Base-by-base conservation (phyloP, 2,888 invertebrate genomes). In the Andrena praecox region DNA sequence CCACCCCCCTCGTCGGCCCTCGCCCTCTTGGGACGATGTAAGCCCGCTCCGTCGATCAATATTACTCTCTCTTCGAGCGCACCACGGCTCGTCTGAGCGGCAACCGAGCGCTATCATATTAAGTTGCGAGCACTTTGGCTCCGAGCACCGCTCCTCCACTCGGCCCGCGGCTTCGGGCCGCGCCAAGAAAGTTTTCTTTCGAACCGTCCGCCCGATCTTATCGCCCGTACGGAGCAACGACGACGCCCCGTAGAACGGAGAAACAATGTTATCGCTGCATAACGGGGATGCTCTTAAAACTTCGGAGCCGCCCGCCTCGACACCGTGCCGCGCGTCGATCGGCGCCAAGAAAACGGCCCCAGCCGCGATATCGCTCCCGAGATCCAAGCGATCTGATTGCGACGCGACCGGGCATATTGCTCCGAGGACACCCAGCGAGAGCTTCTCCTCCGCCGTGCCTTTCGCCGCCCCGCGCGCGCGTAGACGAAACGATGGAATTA, bases 41-140 rank as follows among this genome's bases (percentile, higher is more conserved):
- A 93, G 92, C 93, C 90, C 91, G 88, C 87, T 87, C 77, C 90
- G 91, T 91, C 93, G 93, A 93, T 93, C 93, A 93, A 93, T 93
- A 93, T 93, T 92, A 93, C 93, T 93, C 93, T 93, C 93, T 92
- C 93, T 92, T 91, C 91, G 91, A 92, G 90, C 90, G 89, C 86
- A 78, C 80, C 82, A 87, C 84, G 85, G 86, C 87, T 84, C 86
- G 88, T 86, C 90, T 89, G 82, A 87, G 87, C 88, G 85, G 82
- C 88, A 90, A 89, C 88, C 83, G 85, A 89, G 87, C 89, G 88
- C 87, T 87, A 87, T 87, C 87, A 71, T 86, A 87, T 89, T 91
- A 90, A 90, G 84, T 82, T 82, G 76, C 83, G 73, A 89, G 85
- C 89, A 71, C 82, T 85, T 80, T 72, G 67, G 60, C 79, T 68